phyloP scores from a whole-genome alignment of 64 coral and sea anemone species.

The Acropora tenuis region DNA sequence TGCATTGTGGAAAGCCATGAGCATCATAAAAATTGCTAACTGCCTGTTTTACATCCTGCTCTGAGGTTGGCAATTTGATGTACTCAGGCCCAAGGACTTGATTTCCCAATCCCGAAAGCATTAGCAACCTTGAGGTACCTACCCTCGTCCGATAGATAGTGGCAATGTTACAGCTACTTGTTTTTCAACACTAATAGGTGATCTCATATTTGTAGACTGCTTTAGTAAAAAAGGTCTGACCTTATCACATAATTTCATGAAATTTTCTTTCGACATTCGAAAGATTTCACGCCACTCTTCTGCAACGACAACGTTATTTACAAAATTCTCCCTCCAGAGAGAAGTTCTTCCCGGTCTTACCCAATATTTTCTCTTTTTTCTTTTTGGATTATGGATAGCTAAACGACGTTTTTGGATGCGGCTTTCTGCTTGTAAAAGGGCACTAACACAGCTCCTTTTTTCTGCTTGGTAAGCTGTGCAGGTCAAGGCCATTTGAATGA shows the following conservation, averaged over 20 bases:
- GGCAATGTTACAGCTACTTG: conserved; percentile 63
- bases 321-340: not conserved
- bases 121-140: conserved; percentile 60
- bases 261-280: conserved; percentile 50
- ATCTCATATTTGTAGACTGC: conserved; percentile 53
- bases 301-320: conserved; percentile 24
- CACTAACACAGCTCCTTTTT: too few relatives aligned
- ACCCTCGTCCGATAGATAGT: conserved; percentile 58
- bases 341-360: too few relatives aligned
- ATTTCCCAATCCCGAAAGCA: conserved; percentile 69
- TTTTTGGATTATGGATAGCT: too few relatives aligned
- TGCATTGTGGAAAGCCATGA: conserved; percentile 53
- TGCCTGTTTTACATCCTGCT: conserved; percentile 26
- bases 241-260: conserved; percentile 47
- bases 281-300: conserved; percentile 7
- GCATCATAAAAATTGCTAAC: conserved; percentile 41
- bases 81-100: not conserved
- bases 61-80: conserved; percentile 13
- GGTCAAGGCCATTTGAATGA: conserved; percentile 1
- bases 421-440: too few relatives aligned
- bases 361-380: too few relatives aligned
- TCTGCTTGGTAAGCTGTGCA: too few relatives aligned
- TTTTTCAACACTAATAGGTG: conserved; percentile 56
- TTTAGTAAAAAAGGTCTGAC: conserved; percentile 48
- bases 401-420: too few relatives aligned